Base-by-base conservation (phyloP, 2,888 invertebrate species). In the Liodrosophila aerea region DNA sequence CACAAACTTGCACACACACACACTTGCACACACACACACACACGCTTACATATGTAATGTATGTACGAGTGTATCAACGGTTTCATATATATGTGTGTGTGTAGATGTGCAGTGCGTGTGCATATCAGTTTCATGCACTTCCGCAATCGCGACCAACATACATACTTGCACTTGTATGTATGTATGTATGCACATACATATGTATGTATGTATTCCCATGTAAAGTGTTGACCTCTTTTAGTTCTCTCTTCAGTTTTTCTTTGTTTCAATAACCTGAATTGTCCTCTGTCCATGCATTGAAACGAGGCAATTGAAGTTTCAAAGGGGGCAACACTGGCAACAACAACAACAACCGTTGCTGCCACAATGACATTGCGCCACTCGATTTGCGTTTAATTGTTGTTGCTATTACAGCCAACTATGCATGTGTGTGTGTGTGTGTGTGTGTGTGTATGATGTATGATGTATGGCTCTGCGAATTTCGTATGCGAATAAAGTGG, bases 51-150 rank as follows among this genome's bases (percentile, higher is more conserved):
- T 65, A 71, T 71, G n/a, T n/a, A n/a, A n/a, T n/a, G n/a, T n/a
- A n/a, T n/a, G n/a, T n/a, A n/a, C n/a, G n/a, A n/a, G n/a, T n/a
- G n/a, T n/a, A n/a, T n/a, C n/a, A n/a, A 15, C 16, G 12, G 30
- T 22, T 47, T n/a, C 8, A 33, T 49, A 36, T 56, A 13, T 44
- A 31, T 43, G n/a, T n/a, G n/a, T n/a, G n/a, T n/a, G n/a, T n/a
- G n/a, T n/a, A n/a, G n/a, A 11, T 46, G 12, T 50, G 34, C 13
- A 45, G 12, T 43, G 36, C 34, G n/a, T 51, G 30, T 18, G 7
- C 41, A 65, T 65, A 71, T 71, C 54, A 39, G 49, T 44, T 62
- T 67, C 54, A 46, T 65, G 52, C 49, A 53, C 31, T 66, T 71
- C 62, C 67, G 54, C 41, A 50, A 39, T 7, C 43, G 34, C 56